Evolutionary conservation across 2,113 vertebrate genomes (phyloP).

Genomic region (Pangasianodon gigas): DNA sequence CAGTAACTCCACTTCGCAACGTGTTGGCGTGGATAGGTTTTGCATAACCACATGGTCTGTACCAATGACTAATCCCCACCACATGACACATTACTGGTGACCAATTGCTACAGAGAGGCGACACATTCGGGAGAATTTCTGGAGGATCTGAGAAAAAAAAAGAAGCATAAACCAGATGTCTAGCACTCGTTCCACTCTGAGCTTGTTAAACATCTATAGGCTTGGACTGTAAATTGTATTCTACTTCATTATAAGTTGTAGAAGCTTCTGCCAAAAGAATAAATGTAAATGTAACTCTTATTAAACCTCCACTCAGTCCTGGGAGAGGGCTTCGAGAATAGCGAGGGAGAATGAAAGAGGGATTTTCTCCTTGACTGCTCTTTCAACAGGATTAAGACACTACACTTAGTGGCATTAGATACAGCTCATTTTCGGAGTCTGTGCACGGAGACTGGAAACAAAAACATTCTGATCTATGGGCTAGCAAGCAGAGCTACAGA

Average conservation of each 20-base stretch:
- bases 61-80: neutral
- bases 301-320: neutral
- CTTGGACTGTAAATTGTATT: neutral
- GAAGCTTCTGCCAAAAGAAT: neutral
- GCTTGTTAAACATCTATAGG: neutral
- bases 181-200: neutral
- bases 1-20: neutral
- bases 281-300: neutral
- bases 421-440: conserved; percentile 43
- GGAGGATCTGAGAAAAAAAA: neutral
- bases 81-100: neutral
- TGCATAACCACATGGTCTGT: neutral
- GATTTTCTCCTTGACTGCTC: conserved; percentile 68
- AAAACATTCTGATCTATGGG: neutral
- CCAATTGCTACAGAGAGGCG: neutral
- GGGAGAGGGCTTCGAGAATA: neutral
- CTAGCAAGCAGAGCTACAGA: neutral
- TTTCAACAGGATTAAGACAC: conserved; percentile 71
- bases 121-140: neutral
- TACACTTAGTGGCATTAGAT: conserved; percentile 68
- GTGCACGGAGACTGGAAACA: neutral
- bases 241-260: neutral
- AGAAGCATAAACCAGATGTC: neutral
- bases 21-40: neutral
- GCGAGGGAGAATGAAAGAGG: conserved; percentile 61